These are phyloP conservation scores for Xanthia togata DNA, from an alignment of 2,888 invertebrate species.

Conservation along the genomic window DNA sequence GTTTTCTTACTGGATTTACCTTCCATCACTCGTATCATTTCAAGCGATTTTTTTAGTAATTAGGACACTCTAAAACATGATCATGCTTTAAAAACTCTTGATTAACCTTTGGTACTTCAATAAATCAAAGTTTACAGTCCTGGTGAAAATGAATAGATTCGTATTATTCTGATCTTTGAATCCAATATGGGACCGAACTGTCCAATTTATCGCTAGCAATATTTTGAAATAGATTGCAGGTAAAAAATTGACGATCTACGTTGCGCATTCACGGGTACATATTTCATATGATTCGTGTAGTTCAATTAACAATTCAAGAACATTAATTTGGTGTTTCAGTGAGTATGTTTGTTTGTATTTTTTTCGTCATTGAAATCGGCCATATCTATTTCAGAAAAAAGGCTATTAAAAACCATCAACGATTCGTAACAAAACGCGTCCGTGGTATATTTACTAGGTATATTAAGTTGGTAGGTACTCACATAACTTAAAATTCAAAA, in stretches of 20 bases:
- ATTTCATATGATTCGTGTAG: conserved; percentile 33
- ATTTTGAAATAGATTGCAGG: conserved; percentile 38
- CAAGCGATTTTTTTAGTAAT: neutral
- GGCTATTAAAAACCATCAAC: neutral
- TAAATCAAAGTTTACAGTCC: neutral
- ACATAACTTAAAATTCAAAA: neutral
- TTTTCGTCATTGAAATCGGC: neutral
- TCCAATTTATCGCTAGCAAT: conserved; percentile 31
- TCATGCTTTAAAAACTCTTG: neutral
- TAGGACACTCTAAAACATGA: neutral
- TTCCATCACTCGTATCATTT: too few relatives aligned
- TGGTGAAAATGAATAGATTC: conserved; percentile 14
- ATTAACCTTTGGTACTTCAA: neutral
- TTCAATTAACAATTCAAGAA: conserved; percentile 13
- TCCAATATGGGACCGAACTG: neutral
- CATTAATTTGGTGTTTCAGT: neutral
- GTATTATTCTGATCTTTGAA: conserved; percentile 1
- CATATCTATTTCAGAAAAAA: neutral
- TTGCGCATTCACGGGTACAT: conserved; percentile 1
- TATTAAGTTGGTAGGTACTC: neutral
- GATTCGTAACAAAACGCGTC: neutral
- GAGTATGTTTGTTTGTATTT: neutral
- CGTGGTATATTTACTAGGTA: neutral
- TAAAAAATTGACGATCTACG: conserved; percentile 21
- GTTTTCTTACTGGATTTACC: neutral